Conservation (phyloP, 2,888 invertebrate genomes). For the Aelia acuminata region DNA sequence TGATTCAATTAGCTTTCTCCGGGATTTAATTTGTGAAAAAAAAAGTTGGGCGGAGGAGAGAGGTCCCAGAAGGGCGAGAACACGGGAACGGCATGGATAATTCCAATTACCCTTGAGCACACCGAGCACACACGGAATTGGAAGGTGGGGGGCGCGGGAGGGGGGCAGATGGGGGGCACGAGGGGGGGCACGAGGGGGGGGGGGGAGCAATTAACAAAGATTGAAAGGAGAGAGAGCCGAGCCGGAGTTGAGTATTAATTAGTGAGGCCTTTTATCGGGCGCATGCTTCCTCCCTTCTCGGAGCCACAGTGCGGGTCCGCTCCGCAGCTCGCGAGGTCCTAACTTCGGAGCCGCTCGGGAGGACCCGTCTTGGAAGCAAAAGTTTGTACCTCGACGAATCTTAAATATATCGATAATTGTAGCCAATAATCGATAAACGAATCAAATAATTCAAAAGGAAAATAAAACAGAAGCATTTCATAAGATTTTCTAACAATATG, state of each 20-base stretch:
- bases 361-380: too few relatives aligned
- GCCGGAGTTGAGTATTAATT: conserved; percentile 50
- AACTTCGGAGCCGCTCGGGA: background rate
- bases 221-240: conserved; percentile 56
- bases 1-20: conserved; percentile 58
- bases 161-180: background rate
- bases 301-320: background rate
- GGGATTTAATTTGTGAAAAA: conserved; percentile 57
- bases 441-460: too few relatives aligned
- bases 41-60: conserved; percentile 36
- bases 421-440: too few relatives aligned
- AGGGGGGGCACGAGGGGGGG: background rate
- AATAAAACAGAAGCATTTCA: too few relatives aligned
- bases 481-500: too few relatives aligned
- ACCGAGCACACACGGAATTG: conserved; percentile 26
- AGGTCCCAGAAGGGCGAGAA: conserved; percentile 5
- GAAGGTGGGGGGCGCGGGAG: background rate
- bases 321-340: background rate
- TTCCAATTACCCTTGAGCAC: conserved; percentile 56
- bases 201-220: conserved; percentile 58
- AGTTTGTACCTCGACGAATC: too few relatives aligned
- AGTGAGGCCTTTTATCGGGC: conserved; percentile 56
- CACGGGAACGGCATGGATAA: conserved; percentile 58
- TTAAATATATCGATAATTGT: too few relatives aligned
- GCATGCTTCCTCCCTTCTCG: background rate